Evolutionary conservation across 1,140 invertebrate species (phyloP), one percentile per base, ranked within the genome.

Genomic region (Drosophila miranda): DNA sequence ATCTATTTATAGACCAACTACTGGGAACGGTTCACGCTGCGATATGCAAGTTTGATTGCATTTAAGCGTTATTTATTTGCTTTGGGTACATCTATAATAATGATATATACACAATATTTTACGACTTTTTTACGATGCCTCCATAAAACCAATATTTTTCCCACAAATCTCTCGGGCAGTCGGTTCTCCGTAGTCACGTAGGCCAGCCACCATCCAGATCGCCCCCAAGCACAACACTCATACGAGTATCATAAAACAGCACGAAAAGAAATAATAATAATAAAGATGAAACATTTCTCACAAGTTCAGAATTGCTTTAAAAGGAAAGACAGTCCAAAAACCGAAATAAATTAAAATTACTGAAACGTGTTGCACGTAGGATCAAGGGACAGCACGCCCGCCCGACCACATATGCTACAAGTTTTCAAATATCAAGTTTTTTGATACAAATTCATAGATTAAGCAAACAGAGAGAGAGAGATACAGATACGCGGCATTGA

Each of bases 41-140:
- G 4, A 13, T 13, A 38, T 43, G 42, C 38, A 74, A 49, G 34
- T 55, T 56, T 62, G 28, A 53, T 63, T 56, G 28, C 38, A 48
- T 26, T 56, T 59, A 48, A 54, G 64, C 63, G 45, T 57, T 78
- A 59, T 71, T 63, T 57, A 57, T 21, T 26, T 55, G 45, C 38
- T 41, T 55, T 49, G 28, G 45, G 11, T 38, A 23, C 50, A 71
- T 43, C 21, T 23, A 52, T 30, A 54, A 34, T 56, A 59, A 58
- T 67, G 53, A 63, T 44, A 54, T 66, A 26, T 23, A 52, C 1
- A 16, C 6, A 54, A 46, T 7, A 59, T 76, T 79, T 79, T 83
- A 88, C 72, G 73, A 76, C 62, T 51, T 66, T 88, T 88, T 88
- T 78, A 87, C 76, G 58, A 60, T 48, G 49, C 52, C 23, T 48